Evolutionary conservation across 2,113 vertebrate species (phyloP), one percentile per base, ranked within the genome.

Genomic region (Bubo bubo): DNA sequence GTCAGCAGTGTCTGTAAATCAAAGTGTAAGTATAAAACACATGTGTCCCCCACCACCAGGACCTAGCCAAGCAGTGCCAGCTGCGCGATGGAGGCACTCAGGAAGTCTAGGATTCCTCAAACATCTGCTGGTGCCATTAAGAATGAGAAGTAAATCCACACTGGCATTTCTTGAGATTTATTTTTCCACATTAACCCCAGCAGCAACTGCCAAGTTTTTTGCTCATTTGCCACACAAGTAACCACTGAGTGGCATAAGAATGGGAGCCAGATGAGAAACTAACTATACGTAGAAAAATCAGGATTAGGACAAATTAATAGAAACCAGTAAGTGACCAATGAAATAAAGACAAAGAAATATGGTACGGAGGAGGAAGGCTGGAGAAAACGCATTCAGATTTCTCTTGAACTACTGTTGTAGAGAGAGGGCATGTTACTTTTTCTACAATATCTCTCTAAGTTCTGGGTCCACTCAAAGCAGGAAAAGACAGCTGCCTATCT

Each of bases 81-180:
- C 98, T 98, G 98, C 71, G 75, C 41, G 14, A 90, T 95, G 96
- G 97, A 97, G 98, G 92, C 92, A 1, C 95, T 95, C 97, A 98
- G 98, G 98, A 98, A 98, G 98, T 97, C 79, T 97, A 98, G 95
- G 96, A 98, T 98, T 98, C 98, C 96, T 97, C 95, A 94, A 96
- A 98, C 98, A 98, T 98, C 98, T 98, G 98, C 96, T 98, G 96
- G 83, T 97, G 97, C 97, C 97, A 98, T 98, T 98, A 98, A 98
- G 98, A 97, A 98, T 62, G 96, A 98, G 97, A 98, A 98, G 95
- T 97, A 98, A 98, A 98, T 98, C 97, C 98, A 98, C 95, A 85
- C 93, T 98, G 98, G 97, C 98, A 98, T 96, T 98, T 98, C 96
- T 90, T 95, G 97, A 98, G 98, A 98, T 98, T 98, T 98, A 98